Evolutionary conservation across 2,797 vertebrate species (phyloP), one percentile per base, ranked within the genome.

Genomic region (Karalla daura): DNA sequence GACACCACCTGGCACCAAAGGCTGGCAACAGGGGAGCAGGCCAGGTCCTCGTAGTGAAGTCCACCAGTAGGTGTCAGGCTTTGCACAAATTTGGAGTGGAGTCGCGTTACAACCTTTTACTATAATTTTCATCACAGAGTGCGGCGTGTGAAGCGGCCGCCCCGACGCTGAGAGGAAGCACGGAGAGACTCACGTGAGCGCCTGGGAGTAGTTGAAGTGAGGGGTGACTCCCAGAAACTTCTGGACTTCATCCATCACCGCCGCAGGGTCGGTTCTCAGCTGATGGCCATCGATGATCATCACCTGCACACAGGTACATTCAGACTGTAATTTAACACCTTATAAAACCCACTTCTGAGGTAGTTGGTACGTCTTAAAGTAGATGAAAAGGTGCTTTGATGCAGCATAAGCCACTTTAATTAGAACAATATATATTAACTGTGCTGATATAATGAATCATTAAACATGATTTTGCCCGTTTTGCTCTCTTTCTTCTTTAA

Each of bases 211-310:
- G 90, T 98, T 99, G 70, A 95, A 96, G 78, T 96, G 95, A 78
- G 96, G 94, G 85, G 94, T 94, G 18, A 98, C 95, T 67, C 95
- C 96, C 61, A 99, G 90, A 80, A 99, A 98, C 91, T 94, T 98
- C 91, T 99, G 98, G 17, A 99, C 95, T 86, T 95, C 96, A 72
- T 98, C 96, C 97, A 99, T 99, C 84, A 98, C 94, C 21, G 95
- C 88, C 6, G 96, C 94, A 23, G 97, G 98, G 84, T 98, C 96
- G 33, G 90, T 94, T 86, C 96, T 95, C 80, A 99, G 91, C 88
- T 98, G 97, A 86, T 99, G 98, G 51, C 98, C 98, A 43, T 99
- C 97, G 63, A 99, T 96, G 81, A 99, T 98, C 86, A 98, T 94
- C 85, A 99, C 87, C 97, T 98, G 17, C 28, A 82, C 76, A 79